Conservation (phyloP, 2,888 invertebrate genomes). For the Catocala sponsa region DNA sequence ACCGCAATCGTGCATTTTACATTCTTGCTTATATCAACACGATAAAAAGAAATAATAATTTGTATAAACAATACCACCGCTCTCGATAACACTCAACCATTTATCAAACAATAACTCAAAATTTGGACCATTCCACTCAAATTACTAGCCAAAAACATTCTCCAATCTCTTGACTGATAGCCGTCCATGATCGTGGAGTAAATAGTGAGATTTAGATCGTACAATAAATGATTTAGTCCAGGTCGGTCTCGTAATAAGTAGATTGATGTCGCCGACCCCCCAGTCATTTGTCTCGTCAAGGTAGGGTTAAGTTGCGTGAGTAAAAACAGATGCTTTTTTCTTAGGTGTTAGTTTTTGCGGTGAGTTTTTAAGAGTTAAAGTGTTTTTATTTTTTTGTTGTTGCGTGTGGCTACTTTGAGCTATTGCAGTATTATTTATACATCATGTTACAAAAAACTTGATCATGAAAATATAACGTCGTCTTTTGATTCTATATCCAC, state of each 20-base stretch:
- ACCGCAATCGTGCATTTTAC: no score
- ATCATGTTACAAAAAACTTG: no score
- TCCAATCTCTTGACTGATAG: conserved; percentile 66
- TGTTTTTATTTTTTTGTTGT: neutral
- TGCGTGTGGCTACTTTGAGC: neutral
- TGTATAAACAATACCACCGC: no score
- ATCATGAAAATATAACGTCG: no score
- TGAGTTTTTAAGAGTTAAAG: conserved; percentile 10
- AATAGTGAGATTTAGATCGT: conserved; percentile 80
- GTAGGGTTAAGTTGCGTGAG: conserved; percentile 45
- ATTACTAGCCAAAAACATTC: conserved; percentile 53
- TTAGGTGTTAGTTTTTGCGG: conserved; percentile 13
- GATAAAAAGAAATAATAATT: no score
- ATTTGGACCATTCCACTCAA: conserved; percentile 13
- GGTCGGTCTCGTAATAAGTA: conserved; percentile 77
- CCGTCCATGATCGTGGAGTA: conserved; percentile 73
- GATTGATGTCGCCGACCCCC: conserved; percentile 78
- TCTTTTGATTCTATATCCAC: no score
- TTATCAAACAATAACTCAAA: conserved; percentile 11
- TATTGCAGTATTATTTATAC: no score
- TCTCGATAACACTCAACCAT: neutral
- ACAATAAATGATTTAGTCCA: conserved; percentile 84
- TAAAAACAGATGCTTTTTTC: conserved; percentile 47
- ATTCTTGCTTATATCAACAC: no score
- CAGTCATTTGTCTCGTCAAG: conserved; percentile 74